Percentiles rank a stretch among this genome's conserved stretches.
Conservation (phyloP, 1,140 invertebrate genomes). For the Helicoverpa armigera region DNA sequence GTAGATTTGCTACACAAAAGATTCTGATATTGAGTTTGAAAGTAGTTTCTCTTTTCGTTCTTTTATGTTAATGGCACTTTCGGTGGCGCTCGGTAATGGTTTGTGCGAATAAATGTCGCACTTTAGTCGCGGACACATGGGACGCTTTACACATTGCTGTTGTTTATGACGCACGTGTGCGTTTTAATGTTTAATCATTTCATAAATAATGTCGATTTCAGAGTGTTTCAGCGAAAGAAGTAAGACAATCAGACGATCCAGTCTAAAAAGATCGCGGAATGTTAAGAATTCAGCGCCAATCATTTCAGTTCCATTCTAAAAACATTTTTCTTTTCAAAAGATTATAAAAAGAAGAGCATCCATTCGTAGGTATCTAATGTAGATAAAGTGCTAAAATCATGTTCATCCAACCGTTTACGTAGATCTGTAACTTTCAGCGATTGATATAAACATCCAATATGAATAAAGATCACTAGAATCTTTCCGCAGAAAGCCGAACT, state of each 20-base stretch:
- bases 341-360: no score
- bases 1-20: constrained; percentile 85
- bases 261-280: neutral
- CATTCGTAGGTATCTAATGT: no score
- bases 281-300: neutral
- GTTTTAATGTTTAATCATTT: constrained; percentile 53
- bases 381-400: no score
- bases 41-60: constrained; percentile 83
- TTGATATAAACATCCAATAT: no score
- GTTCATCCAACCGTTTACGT: no score
- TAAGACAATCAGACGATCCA: neutral
- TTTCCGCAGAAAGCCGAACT: neutral
- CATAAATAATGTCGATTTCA: constrained; percentile 47
- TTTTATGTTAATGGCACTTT: constrained; percentile 85
- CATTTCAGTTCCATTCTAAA: neutral
- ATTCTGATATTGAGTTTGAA: constrained; percentile 84
- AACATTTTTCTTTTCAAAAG: no score
- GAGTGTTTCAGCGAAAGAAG: neutral
- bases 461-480: no score
- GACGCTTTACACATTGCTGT: constrained; percentile 58
- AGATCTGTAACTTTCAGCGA: no score
- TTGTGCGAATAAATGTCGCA: constrained; percentile 76
- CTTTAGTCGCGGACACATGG: constrained; percentile 64
- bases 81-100: constrained; percentile 77
- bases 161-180: constrained; percentile 60